Evolutionary conservation across 2,888 invertebrate species (phyloP).

Genomic region (Diarsia mendica): DNA sequence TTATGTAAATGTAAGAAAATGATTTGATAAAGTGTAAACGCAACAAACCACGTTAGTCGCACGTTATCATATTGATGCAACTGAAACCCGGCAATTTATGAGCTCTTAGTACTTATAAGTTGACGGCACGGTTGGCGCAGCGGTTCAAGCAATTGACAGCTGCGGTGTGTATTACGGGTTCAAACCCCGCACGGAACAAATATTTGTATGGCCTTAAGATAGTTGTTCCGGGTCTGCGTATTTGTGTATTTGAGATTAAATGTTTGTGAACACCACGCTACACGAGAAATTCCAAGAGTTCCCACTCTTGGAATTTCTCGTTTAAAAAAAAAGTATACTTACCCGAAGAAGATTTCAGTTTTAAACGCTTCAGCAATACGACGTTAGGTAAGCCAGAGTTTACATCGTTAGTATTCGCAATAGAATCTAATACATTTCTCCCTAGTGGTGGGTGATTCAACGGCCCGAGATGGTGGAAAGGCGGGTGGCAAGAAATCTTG

Average conservation of each 20-base stretch:
- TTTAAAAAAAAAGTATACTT: neutral
- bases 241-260: too few relatives aligned
- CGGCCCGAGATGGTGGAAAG: constrained; percentile 92
- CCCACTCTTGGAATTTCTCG: too few relatives aligned
- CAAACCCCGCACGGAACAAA: too few relatives aligned
- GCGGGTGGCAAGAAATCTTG: constrained; percentile 92
- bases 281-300: too few relatives aligned
- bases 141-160: too few relatives aligned
- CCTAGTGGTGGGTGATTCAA: constrained; percentile 94
- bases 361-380: neutral
- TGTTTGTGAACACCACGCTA: too few relatives aligned
- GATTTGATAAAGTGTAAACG: neutral
- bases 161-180: too few relatives aligned
- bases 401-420: neutral
- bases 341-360: neutral
- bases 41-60: neutral
- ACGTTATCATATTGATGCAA: too few relatives aligned
- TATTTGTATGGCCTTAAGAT: too few relatives aligned
- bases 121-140: too few relatives aligned
- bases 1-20: neutral
- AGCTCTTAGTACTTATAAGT: neutral
- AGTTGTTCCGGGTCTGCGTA: too few relatives aligned
- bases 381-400: too few relatives aligned
- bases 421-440: constrained; percentile 34
- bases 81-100: neutral